Conservation (phyloP, 53 echinoderm and acorn worm species). For the Paracentrotus lividus region DNA sequence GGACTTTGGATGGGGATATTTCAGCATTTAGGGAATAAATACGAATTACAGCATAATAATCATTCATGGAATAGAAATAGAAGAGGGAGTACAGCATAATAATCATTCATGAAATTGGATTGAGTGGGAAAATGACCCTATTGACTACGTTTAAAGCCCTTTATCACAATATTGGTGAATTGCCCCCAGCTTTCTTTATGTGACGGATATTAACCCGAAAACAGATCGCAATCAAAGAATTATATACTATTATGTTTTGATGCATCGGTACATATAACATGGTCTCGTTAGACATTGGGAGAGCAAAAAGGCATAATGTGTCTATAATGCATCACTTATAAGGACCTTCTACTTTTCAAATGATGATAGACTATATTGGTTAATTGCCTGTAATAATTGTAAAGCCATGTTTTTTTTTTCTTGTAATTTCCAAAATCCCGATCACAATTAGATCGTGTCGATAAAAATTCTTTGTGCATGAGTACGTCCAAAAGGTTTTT, state of each 20-base stretch:
- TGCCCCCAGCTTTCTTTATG: too few relatives aligned
- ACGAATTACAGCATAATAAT: not conserved
- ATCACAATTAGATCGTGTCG: too few relatives aligned
- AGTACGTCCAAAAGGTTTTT: too few relatives aligned
- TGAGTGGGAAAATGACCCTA: not conserved
- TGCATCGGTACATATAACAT: not conserved
- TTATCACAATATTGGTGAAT: constrained; percentile 5
- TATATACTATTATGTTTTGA: constrained; percentile 9
- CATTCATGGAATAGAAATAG: not conserved
- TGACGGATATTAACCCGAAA: not conserved
- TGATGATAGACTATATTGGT: too few relatives aligned
- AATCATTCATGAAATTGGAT: not conserved
- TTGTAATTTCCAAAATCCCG: too few relatives aligned
- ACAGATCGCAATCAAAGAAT: not conserved
- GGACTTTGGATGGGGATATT: too few relatives aligned
- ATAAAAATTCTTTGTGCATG: too few relatives aligned
- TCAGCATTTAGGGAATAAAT: not conserved
- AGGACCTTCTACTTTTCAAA: too few relatives aligned
- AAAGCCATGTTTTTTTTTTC: too few relatives aligned
- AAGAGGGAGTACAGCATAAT: not conserved
- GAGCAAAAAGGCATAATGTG: not conserved
- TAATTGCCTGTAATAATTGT: too few relatives aligned
- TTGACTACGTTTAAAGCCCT: not conserved
- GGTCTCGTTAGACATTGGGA: not conserved
- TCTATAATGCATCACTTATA: not conserved